Evolutionary conservation across 2,797 vertebrate genomes (phyloP).

Genomic region (Xerus rutilus): DNA sequence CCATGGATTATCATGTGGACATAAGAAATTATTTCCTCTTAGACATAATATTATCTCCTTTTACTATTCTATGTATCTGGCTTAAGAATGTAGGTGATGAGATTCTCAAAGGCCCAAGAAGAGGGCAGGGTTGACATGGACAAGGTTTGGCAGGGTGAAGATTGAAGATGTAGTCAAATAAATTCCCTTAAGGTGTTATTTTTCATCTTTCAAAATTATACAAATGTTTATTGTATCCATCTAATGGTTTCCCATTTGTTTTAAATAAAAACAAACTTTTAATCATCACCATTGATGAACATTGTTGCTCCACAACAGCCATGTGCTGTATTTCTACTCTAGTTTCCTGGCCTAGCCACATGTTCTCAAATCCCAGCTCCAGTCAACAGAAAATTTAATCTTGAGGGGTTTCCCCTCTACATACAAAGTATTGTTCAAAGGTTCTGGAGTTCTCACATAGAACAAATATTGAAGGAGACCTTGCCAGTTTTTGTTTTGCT

Average conservation of each 20-base stretch:
- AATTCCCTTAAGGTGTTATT: not conserved
- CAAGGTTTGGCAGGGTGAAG: not conserved
- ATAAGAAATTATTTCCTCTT: not conserved
- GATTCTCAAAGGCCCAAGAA: not conserved
- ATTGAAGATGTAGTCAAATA: not conserved
- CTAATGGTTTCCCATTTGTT: not conserved
- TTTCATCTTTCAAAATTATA: not conserved
- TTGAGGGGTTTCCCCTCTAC: not conserved
- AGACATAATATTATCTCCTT: not conserved
- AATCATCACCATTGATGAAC: not conserved
- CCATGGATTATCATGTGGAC: not conserved
- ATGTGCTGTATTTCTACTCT: not conserved
- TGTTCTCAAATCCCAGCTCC: not conserved
- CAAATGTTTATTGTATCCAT: not conserved
- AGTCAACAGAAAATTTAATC: not conserved
- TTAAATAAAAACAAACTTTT: conserved; percentile 5
- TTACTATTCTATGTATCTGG: not conserved
- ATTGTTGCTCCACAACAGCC: not conserved
- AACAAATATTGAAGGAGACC: not conserved
- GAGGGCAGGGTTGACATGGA: not conserved
- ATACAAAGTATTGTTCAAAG: not conserved
- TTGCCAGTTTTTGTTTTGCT: not conserved
- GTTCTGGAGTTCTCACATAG: not conserved
- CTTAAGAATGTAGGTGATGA: not conserved
- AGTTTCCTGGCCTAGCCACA: not conserved